Percentiles rank a stretch among this genome's conserved stretches.
phyloP scores from a whole-genome alignment of 2,888 invertebrate genomes.

The Dasysyrphus albostriatus region DNA sequence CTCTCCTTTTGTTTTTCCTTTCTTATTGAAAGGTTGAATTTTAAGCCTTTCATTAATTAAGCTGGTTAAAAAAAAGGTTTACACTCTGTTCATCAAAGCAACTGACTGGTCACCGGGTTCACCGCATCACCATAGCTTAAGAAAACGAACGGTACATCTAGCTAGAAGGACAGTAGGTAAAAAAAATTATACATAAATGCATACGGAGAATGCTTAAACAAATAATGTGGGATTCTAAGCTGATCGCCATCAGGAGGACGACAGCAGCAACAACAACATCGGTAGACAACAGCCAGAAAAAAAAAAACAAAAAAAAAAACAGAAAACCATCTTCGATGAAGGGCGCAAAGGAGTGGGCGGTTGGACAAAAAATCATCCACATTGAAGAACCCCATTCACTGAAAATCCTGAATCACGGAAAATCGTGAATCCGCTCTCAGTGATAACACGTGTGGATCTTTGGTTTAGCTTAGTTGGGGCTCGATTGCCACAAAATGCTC shows the following conservation, averaged over 20 bases:
- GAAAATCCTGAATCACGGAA: slow-evolving; percentile 77
- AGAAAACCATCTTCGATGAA: slow-evolving; percentile 56
- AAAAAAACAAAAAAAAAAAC: slow-evolving; percentile 15
- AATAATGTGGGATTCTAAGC: slow-evolving; percentile 74
- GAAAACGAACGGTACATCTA: slow-evolving; percentile 48
- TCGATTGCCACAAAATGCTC: slow-evolving; percentile 76
- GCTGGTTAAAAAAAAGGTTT: slow-evolving; percentile 44
- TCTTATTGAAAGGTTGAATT: slow-evolving; percentile 2
- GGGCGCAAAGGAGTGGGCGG: slow-evolving; percentile 67
- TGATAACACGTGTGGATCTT: slow-evolving; percentile 77
- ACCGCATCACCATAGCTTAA: slow-evolving; percentile 3
- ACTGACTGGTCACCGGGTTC: slow-evolving; percentile 47
- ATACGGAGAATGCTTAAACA: slow-evolving; percentile 61
- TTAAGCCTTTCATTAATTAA: slow-evolving; percentile 68
- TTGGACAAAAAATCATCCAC: slow-evolving; percentile 11
- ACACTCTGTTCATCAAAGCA: slow-evolving; percentile 40
- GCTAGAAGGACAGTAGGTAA: slow-evolving; percentile 26
- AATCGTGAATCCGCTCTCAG: slow-evolving; percentile 77
- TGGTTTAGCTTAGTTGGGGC: slow-evolving; percentile 48
- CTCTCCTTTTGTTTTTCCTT: slow-evolving; percentile 37
- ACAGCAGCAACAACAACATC: slow-evolving; percentile 1
- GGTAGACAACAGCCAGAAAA: background rate
- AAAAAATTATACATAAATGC: slow-evolving; percentile 41
- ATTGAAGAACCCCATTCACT: slow-evolving; percentile 51
- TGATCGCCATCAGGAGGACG: slow-evolving; percentile 60